These are phyloP conservation scores for Temnothorax ravouxi DNA, from an alignment of 2,888 invertebrate species.

Conservation along the genomic window DNA sequence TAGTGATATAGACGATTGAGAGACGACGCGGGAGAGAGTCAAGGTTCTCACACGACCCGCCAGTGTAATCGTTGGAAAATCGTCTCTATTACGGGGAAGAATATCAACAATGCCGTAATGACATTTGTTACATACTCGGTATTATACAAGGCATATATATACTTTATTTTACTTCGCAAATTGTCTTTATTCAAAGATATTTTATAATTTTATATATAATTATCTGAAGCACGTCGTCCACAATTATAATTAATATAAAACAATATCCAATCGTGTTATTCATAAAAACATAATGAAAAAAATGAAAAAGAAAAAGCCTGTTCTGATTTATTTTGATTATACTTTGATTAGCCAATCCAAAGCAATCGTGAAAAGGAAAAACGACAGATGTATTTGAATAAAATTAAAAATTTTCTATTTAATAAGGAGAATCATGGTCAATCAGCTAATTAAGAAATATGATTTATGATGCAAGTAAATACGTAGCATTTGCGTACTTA, in stretches of 20 bases:
- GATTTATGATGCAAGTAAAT: slow-evolving; percentile 10
- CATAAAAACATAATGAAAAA: neutral
- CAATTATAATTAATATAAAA: neutral
- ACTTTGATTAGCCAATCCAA: neutral
- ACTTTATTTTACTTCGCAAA: neutral
- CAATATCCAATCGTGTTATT: neutral
- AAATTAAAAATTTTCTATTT: neutral
- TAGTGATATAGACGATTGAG: slow-evolving; percentile 24
- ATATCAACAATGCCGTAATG: slow-evolving; percentile 41
- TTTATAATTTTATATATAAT: neutral
- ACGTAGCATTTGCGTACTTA: neutral
- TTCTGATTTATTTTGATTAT: neutral
- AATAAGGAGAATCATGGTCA: neutral
- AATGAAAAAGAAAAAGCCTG: neutral
- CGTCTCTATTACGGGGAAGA: slow-evolving; percentile 7
- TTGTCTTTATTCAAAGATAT: neutral
- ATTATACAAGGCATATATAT: neutral
- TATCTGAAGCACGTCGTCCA: no score
- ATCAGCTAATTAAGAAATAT: neutral
- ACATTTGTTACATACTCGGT: slow-evolving; percentile 18
- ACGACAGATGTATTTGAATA: neutral
- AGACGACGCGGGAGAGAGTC: slow-evolving; percentile 20
- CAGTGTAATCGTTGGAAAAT: slow-evolving; percentile 58
- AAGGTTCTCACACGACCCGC: slow-evolving; percentile 43
- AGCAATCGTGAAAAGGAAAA: neutral